Conservation (phyloP, 2,888 invertebrate genomes). For the Trichopoda pennipes region DNA sequence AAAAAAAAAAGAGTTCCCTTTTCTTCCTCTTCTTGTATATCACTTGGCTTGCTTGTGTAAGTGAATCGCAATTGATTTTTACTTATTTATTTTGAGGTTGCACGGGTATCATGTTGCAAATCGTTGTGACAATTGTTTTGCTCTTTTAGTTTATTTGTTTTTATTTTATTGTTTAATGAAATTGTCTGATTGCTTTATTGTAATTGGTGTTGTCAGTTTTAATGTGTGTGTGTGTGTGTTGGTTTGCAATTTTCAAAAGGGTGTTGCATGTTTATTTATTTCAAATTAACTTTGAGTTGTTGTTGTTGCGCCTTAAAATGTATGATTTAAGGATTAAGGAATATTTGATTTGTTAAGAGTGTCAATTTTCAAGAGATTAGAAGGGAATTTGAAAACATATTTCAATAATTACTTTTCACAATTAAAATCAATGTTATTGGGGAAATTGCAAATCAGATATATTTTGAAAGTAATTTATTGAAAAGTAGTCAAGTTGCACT, state of each 20-base stretch:
- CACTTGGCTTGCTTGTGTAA: neutral
- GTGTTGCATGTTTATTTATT: slow-evolving; percentile 70
- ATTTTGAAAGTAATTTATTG: slow-evolving; percentile 16
- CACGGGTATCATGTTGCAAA: slow-evolving; percentile 81
- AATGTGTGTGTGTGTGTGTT: slow-evolving; percentile 70
- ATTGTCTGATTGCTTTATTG: slow-evolving; percentile 32
- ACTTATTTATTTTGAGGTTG: slow-evolving; percentile 74
- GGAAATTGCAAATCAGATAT: neutral
- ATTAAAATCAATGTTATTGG: slow-evolving; percentile 34
- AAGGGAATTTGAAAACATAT: slow-evolving; percentile 60
- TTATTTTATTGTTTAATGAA: slow-evolving; percentile 54
- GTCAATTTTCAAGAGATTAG: slow-evolving; percentile 65
- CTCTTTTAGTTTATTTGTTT: slow-evolving; percentile 57
- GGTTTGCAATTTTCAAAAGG: slow-evolving; percentile 60
- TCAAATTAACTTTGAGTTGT: slow-evolving; percentile 66
- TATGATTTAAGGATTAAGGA: slow-evolving; percentile 66
- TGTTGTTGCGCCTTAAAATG: slow-evolving; percentile 60
- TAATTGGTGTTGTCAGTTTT: slow-evolving; percentile 56
- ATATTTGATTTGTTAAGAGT: slow-evolving; percentile 68
- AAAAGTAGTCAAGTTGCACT: neutral
- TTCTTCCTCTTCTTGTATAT: slow-evolving; percentile 51
- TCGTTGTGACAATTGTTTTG: slow-evolving; percentile 76
- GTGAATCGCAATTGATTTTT: slow-evolving; percentile 14
- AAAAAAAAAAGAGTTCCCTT: slow-evolving; percentile 58
- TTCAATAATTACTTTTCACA: slow-evolving; percentile 64